Evolutionary conservation across 2,888 invertebrate genomes (phyloP), one percentile per base, ranked within the genome.

Genomic region (Papilio protenor): DNA sequence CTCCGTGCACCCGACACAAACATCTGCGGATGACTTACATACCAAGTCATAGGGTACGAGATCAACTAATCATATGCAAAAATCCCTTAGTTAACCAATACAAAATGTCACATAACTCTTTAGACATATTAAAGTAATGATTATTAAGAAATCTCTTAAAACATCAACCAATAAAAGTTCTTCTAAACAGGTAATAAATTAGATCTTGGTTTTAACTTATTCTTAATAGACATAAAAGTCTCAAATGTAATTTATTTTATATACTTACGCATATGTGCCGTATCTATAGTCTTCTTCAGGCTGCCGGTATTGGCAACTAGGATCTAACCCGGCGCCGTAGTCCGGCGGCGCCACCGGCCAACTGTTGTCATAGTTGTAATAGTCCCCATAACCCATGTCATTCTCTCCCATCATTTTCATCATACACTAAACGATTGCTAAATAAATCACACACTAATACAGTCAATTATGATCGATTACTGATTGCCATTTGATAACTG

Each of bases 341-440:
- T 97, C 97, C 85, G 96, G 96, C 14, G 97, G 96, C 82, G 96
- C 96, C 82, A 96, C 95, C 79, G 96, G 95, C 96, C 97, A 97
- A 85, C 95, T 95, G 84, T 95, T 95, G 85, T 97, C 97, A 85
- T 96, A 96, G 80, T 89, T 90, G 81, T 93, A 93, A 79, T 96
- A 96, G 79, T 95, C 95, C 79, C 92, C 91, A 79, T 95, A 95
- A 84, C 95, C 95, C 91, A 94, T 93, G 79, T 94, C 94, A 80
- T 88, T 88, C 85, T 95, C 96, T 76, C 92, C 95, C 90, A 95
- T 95, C 96, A 96, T 96, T 92, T 88, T 95, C 95, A 94, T 94
- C 84, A 88, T 92, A 89, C 89, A 89, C 88, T 78, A 79, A 69
- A 81, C 69, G 75, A 79, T 71, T 59, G 5, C 76, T 74, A 76